Evolutionary conservation across 2,113 vertebrate species (phyloP).

Genomic region (Laticauda colubrina): DNA sequence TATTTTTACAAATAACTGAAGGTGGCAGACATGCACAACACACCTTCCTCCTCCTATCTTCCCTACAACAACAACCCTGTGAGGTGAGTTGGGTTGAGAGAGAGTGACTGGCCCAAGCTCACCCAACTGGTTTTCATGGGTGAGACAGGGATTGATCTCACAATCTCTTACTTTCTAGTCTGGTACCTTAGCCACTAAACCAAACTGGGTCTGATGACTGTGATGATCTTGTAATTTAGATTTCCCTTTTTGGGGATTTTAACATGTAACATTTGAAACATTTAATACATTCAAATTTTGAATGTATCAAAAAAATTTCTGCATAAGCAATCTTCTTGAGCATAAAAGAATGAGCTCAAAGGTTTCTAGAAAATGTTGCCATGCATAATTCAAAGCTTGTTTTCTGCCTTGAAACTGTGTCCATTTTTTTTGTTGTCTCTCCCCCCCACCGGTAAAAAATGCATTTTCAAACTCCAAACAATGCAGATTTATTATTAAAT

Average conservation of each 20-base stretch:
- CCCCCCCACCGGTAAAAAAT: background rate
- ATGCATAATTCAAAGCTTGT: background rate
- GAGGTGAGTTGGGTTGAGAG: no score
- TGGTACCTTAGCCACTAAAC: background rate
- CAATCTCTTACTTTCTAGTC: no score
- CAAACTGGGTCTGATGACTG: background rate
- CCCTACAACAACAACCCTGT: no score
- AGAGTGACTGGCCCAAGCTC: no score
- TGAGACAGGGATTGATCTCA: no score
- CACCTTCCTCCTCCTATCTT: background rate
- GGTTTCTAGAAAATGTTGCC: background rate
- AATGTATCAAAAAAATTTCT: background rate
- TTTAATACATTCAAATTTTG: no score
- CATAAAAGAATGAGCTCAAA: background rate
- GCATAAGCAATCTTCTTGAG: background rate
- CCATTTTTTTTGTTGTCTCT: background rate
- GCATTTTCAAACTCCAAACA: background rate
- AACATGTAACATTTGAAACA: no score
- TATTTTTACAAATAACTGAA: background rate
- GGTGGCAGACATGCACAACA: background rate
- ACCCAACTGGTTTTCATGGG: no score
- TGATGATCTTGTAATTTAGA: background rate
- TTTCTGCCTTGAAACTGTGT: background rate
- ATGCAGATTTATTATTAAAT: background rate
- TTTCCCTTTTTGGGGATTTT: background rate